Base-by-base conservation (phyloP, 2,888 invertebrate genomes). In the Lasioglossum lativentre region DNA sequence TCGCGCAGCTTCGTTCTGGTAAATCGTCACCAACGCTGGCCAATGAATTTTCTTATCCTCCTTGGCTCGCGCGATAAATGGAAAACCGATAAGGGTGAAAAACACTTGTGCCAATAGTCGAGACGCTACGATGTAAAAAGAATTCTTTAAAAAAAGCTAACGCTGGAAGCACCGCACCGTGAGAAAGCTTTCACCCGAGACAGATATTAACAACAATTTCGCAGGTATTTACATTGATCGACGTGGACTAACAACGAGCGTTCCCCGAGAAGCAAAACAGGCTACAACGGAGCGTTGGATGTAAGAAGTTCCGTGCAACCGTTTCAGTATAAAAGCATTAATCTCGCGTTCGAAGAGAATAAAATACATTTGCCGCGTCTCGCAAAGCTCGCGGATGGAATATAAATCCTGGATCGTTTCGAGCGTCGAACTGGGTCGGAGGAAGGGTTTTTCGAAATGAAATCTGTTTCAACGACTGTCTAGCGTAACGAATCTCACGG, bases 401-500 rank as follows among this genome's bases (percentile, higher is more conserved):
- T 82, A 30, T 42, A 63, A 84, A 72, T 82, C 38, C 63, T 47
- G 14, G 70, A 42, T 72, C 45, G 52, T 42, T 68, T 38, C 34
- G 42, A 5, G 14, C 63, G 19, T 16, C 19, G n/a, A 47, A 16
- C 34, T 74, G 68, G 79, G 56, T 79, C 66, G 40, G 4, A 4
- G 30, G 27, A 38, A 52, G 59, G 63, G 63, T 74, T 80, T 80
- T 77, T 59, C 75, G 47, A 56, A 83, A 83, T 68, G 34, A 75
- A 78, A 75, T 75, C 71, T 45, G 66, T 38, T 59, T 56, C 40
- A 52, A n/a, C 42, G 63, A 66, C 16, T 19, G 34, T 27, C 56
- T n/a, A 74, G 52, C 52, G 79, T n/a, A 74, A 45, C 52, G 79
- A 76, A 70, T 80, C 63, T 80, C 80, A 59, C 59, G 52, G n/a